Evolutionary conservation across 2,888 invertebrate genomes (phyloP), one percentile per base, ranked within the genome.

Genomic region (Lissocephala sabroskyi): DNA sequence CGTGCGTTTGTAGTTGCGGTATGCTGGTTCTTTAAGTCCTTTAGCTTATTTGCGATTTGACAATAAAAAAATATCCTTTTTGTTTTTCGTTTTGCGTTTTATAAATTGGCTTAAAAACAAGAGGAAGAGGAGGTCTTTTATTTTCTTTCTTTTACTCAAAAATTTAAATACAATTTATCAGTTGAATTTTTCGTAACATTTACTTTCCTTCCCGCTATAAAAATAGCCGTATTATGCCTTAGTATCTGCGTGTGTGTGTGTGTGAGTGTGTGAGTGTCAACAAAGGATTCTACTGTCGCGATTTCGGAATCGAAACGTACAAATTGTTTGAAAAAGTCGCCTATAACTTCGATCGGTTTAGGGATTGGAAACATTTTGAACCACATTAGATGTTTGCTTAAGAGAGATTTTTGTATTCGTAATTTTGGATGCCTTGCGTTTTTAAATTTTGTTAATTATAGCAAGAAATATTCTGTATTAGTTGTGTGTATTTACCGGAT

Each of bases 371-470:
- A 45, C 37, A 52, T 41, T n/a, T 52, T 46, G 51, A 46, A 52
- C 52, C 52, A 52, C 42, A 41, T 45, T 56, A 56, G 48, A 44
- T 30, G 54, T 19, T 28, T 37, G 17, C 7, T 18, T 37, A n/a
- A n/a, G n/a, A n/a, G n/a, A n/a, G n/a, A n/a, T 13, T 50, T 14
- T 52, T 51, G 39, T 14, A 35, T 37, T 61, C 54, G 5, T 3
- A 23, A 23, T 23, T 23, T 23, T 41, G 53, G 61, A 49, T 61
- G 18, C 37, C 61, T 43, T 42, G 44, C 16, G 5, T 42, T 32
- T 14, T 14, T 71, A 73, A 68, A 68, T 68, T 71, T 74, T 65
- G 65, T 74, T 74, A 74, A 59, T 68, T 71, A 71, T 74, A 63
- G 62, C 61, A 60, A 52, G 52, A 43, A 61, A 63, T 66, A 64